These are phyloP conservation scores for Coluber constrictor DNA, from an alignment of 2,797 vertebrate species.

Conservation along the genomic window DNA sequence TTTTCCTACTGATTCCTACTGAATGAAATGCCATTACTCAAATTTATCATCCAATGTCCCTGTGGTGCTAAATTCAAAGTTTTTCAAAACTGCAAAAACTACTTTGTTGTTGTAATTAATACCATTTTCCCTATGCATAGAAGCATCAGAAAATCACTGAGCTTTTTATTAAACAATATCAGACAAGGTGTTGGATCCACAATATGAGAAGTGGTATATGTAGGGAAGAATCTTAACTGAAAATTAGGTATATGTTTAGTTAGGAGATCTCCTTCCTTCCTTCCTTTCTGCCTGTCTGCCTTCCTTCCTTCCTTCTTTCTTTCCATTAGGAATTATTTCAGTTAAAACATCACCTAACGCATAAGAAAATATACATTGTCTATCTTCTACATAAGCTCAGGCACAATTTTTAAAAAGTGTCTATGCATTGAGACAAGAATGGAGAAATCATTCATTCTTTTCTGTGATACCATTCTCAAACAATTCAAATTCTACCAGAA, in stretches of 20 bases:
- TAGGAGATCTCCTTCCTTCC: not conserved
- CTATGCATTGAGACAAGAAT: not conserved
- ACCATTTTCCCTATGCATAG: not conserved
- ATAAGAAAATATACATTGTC: not conserved
- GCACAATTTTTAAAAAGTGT: slow-evolving; percentile 11
- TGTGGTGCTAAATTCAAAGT: not conserved
- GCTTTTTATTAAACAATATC: not conserved
- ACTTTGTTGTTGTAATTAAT: not conserved
- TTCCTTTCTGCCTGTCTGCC: no score
- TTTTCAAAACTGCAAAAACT: not conserved
- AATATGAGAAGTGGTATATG: not conserved
- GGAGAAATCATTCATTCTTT: not conserved
- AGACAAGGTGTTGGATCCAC: not conserved
- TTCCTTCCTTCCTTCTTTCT: no score
- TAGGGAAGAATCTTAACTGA: not conserved
- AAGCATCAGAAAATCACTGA: not conserved
- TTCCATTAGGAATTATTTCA: not conserved
- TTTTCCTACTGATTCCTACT: not conserved
- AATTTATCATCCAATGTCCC: not conserved
- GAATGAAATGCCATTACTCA: not conserved
- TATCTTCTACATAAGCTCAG: not conserved
- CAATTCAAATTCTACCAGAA: not conserved
- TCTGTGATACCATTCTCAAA: not conserved
- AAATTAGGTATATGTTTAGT: not conserved
- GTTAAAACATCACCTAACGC: not conserved